phyloP scores from a whole-genome alignment of 2,113 vertebrate genomes.

The Sinocyclocheilus grahami region DNA sequence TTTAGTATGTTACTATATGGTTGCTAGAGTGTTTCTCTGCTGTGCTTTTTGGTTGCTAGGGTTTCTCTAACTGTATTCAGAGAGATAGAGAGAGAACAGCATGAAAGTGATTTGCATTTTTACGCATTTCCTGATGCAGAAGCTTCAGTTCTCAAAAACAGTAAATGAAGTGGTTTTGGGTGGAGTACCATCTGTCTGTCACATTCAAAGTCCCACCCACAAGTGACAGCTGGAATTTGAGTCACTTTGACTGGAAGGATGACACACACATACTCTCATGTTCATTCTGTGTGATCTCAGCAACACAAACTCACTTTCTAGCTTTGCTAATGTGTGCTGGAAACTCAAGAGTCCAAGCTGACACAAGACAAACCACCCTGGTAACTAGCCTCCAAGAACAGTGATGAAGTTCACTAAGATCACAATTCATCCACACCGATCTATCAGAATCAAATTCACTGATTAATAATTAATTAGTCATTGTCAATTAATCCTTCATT shows the following conservation, averaged over 20 bases:
- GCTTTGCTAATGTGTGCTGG: not conserved
- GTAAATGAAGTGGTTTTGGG: not conserved
- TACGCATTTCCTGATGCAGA: not conserved
- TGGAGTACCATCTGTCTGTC: not conserved
- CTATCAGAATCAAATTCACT: no score
- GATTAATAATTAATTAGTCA: not conserved
- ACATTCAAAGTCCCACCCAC: not conserved
- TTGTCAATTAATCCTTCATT: not conserved
- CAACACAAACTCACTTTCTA: not conserved
- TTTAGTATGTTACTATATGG: not conserved
- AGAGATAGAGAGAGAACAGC: not conserved
- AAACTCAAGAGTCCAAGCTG: slow-evolving; percentile 16
- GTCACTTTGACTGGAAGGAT: not conserved
- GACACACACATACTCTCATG: not conserved
- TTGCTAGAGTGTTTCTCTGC: not conserved
- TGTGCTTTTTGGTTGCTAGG: not conserved
- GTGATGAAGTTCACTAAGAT: no score
- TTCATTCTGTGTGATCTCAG: slow-evolving; percentile 14
- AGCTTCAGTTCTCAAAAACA: not conserved
- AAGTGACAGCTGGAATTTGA: slow-evolving; percentile 1
- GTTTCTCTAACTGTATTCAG: not conserved
- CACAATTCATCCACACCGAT: no score
- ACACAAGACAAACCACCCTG: not conserved
- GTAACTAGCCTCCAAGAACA: not conserved
- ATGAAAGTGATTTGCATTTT: not conserved